Conservation (phyloP, 2,888 invertebrate genomes). For the Acronicta leporina region DNA sequence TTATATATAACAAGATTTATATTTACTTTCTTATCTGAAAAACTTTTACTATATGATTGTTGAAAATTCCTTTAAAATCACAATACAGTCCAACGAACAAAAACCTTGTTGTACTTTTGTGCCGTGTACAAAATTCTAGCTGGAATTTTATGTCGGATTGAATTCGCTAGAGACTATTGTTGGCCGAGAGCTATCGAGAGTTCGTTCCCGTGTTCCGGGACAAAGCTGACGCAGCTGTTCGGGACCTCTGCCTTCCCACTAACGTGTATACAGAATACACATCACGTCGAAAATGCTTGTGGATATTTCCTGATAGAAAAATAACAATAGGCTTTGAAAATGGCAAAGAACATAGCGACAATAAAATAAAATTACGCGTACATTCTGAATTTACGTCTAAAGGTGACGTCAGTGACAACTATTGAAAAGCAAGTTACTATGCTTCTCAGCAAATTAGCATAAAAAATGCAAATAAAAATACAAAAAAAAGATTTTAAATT, state of each 20-base stretch:
- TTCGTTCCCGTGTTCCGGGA: constrained; percentile 36
- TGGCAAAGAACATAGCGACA: no score
- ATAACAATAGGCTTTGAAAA: neutral
- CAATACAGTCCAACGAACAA: neutral
- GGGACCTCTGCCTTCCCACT: constrained; percentile 27
- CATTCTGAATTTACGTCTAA: no score
- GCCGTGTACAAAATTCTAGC: neutral
- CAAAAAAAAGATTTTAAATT: no score
- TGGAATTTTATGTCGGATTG: constrained; percentile 8
- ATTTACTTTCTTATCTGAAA: no score
- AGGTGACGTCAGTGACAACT: no score
- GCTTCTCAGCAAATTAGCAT: no score
- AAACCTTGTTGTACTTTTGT: neutral
- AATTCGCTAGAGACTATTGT: constrained; percentile 16
- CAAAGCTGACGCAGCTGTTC: constrained; percentile 46
- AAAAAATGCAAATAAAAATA: no score
- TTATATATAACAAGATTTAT: no score
- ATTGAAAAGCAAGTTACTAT: no score
- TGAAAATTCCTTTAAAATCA: no score
- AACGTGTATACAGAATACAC: constrained; percentile 12
- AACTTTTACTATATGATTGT: no score
- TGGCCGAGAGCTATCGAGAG: constrained; percentile 19
- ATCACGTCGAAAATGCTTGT: constrained; percentile 13
- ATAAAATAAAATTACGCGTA: no score
- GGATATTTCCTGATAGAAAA: constrained; percentile 9